Base-by-base conservation (phyloP, 1,140 invertebrate species). In the Maniola jurtina region DNA sequence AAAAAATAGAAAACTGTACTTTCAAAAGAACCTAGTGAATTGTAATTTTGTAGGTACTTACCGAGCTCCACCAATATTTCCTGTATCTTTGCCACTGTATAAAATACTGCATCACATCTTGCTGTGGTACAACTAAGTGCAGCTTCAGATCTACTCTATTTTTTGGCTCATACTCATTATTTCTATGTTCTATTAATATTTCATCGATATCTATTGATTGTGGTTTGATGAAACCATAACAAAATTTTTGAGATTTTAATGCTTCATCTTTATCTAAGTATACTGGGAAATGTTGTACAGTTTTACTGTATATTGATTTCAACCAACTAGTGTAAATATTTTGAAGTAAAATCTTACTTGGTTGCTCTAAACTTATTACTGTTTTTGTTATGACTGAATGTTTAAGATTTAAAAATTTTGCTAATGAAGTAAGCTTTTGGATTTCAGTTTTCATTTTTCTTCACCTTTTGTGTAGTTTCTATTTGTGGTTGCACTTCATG, bases 61-160 rank as follows among this genome's bases (percentile, higher is more conserved):
- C 92, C 84, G 94, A 95, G 78, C 94, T 93, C 95, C 95, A 97
- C 95, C 95, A 97, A 66, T 95, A 93, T 82, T 95, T 95, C 64
- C 95, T 92, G 76, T 95, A 93, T 69, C 94, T 92, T 76, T 96
- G 95, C 86, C 94, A 94, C 60, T 94, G 93, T 75, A 94, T 92
- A 80, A 94, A 95, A 79, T 93, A 92, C 68, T 92, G 92, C 79
- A 88, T 91, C 14, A 88, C 73, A 74, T 92, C 84, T 47, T 81
- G 70, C 54, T 76, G 64, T 55, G 85, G 79, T 6, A 88, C 59
- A 13, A 77, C 60, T 25, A 88, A 48, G 55, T 73, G 72, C 15
- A 87, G 72, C 36, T 72, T 61, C 13, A 86, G 57, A 40, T 74
- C 36, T 35, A 72, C 74, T 40, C 68, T 71, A 36, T 73, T 71